Evolutionary conservation across 1,140 invertebrate genomes (phyloP).

Genomic region (Nephila pilipes): DNA sequence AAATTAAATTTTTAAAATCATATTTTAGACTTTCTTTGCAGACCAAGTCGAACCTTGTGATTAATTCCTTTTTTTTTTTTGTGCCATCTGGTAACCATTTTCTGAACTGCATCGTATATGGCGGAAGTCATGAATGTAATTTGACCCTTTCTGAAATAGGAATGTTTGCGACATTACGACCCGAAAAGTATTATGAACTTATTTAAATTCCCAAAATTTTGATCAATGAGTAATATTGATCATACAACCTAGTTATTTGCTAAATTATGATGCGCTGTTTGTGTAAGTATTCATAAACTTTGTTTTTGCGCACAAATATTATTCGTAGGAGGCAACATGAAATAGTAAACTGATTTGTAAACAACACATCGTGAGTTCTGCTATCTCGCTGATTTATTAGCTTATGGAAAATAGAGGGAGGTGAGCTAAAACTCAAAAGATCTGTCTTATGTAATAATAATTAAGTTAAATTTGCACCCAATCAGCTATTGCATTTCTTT

Average conservation of each 20-base stretch:
- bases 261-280: conserved; percentile 12
- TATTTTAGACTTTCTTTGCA: not conserved
- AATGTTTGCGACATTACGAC: conserved; percentile 65
- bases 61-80: not conserved
- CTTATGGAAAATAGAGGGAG: not conserved
- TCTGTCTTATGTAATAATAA: not conserved
- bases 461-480: not conserved
- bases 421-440: not conserved
- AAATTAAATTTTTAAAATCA: no score
- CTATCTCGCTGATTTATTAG: conserved; percentile 3
- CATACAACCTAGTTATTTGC: not conserved
- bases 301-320: conserved; percentile 17
- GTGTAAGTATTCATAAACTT: conserved; percentile 28
- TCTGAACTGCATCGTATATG: conserved; percentile 6
- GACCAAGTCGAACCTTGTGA: not conserved
- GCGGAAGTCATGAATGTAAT: conserved; percentile 43
- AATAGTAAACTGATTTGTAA: conserved; percentile 45
- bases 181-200: conserved; percentile 38
- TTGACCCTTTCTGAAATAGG: conserved; percentile 60
- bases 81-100: not conserved
- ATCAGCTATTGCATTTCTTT: no score
- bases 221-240: not conserved
- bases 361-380: conserved; percentile 17
- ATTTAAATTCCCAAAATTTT: not conserved
- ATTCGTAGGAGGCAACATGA: conserved; percentile 33